Conservation (phyloP, 2,113 vertebrate species). For the Piliocolobus tephrosceles region DNA sequence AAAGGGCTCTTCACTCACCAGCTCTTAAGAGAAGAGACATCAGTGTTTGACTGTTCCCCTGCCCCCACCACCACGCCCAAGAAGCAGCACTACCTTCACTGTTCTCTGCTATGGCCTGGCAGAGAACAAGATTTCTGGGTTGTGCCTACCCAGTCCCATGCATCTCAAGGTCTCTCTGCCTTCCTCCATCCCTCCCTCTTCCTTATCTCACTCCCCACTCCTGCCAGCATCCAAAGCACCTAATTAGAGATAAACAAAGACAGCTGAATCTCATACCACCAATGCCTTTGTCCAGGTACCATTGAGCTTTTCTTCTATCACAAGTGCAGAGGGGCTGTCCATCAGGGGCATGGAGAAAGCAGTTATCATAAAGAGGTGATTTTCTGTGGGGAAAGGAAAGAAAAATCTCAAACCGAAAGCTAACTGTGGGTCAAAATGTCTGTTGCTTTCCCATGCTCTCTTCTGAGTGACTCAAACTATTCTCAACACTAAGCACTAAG, state of each 20-base stretch:
- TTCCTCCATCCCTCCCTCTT: neutral
- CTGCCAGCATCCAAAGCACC: neutral
- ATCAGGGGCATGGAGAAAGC: conserved; percentile 97
- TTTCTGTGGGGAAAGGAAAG: conserved; percentile 85
- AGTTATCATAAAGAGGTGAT: conserved; percentile 98
- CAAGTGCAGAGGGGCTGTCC: conserved; percentile 97
- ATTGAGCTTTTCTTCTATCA: conserved; percentile 98
- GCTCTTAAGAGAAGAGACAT: conserved; percentile 83
- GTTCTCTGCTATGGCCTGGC: neutral
- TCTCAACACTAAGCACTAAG: neutral
- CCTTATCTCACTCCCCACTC: neutral
- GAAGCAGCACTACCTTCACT: neutral
- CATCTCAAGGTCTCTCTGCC: neutral
- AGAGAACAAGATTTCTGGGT: neutral
- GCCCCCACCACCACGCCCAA: neutral
- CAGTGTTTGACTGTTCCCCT: neutral
- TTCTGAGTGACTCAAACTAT: conserved; percentile 12
- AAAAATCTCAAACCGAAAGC: conserved; percentile 18
- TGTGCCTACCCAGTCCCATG: neutral
- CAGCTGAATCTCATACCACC: conserved; percentile 87
- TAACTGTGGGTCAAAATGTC: neutral
- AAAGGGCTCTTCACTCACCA: conserved; percentile 94
- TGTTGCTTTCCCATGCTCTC: neutral
- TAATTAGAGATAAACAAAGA: neutral
- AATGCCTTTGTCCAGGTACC: conserved; percentile 98